Evolutionary conservation across 2,797 vertebrate genomes (phyloP).

Genomic region (Sternarchorhynchus goeldii): DNA sequence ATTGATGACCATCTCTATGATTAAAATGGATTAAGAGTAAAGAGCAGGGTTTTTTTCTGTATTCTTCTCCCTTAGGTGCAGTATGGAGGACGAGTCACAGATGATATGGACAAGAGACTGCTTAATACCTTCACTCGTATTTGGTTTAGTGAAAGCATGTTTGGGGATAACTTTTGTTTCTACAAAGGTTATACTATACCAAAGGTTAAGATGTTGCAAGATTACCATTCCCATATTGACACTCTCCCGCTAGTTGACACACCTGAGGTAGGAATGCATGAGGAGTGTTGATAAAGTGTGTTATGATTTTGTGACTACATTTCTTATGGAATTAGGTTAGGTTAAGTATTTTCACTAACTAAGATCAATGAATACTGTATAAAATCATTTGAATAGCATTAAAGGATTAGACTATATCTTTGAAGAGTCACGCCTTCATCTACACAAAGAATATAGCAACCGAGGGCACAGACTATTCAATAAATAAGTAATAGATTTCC

Average conservation of each 20-base stretch:
- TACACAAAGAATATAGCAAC: too few species aligned
- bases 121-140: conserved; percentile 80
- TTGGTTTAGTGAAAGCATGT: conserved; percentile 84
- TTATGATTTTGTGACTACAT: background rate
- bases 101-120: conserved; percentile 82
- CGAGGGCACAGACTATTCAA: background rate
- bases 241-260: conserved; percentile 77
- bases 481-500: background rate
- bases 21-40: too few species aligned
- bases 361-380: too few species aligned
- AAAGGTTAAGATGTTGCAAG: conserved; percentile 71
- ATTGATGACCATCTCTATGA: too few species aligned
- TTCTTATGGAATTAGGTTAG: background rate
- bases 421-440: too few species aligned
- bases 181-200: conserved; percentile 80
- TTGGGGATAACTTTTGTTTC: conserved; percentile 78
- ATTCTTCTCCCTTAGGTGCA: conserved; percentile 77
- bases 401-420: too few species aligned
- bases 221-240: conserved; percentile 79
- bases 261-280: conserved; percentile 69
- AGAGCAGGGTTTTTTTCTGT: too few species aligned
- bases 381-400: too few species aligned
- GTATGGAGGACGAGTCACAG: conserved; percentile 83
- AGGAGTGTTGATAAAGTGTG: conserved; percentile 17
- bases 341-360: background rate